phyloP scores from a whole-genome alignment of 2,797 vertebrate species.

The Pseudomugil gertrudae region DNA sequence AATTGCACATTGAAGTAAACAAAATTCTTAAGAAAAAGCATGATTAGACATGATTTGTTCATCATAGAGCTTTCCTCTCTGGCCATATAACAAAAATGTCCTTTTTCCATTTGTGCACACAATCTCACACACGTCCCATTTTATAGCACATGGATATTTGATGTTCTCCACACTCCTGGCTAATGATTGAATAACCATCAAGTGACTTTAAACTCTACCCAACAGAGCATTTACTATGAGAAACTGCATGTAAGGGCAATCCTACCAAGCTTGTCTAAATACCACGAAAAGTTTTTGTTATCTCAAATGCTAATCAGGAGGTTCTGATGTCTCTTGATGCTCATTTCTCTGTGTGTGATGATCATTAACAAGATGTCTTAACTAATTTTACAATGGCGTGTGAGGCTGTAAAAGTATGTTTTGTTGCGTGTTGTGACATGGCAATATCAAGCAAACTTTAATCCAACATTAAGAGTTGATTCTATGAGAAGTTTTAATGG shows the following conservation, averaged over 20 bases:
- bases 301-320: slow-evolving; percentile 31
- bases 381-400: slow-evolving; percentile 38
- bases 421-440: slow-evolving; percentile 16
- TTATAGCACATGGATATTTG: slow-evolving; percentile 52
- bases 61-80: slow-evolving; percentile 64
- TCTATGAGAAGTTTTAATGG: background rate
- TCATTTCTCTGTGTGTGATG: slow-evolving; percentile 43
- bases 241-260: slow-evolving; percentile 18
- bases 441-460: background rate
- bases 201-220: slow-evolving; percentile 48
- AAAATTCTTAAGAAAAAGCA: slow-evolving; percentile 18
- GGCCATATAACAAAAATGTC: slow-evolving; percentile 57
- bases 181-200: slow-evolving; percentile 71
- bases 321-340: slow-evolving; percentile 26
- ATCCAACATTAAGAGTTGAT: background rate
- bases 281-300: slow-evolving; percentile 37
- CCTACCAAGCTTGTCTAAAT: slow-evolving; percentile 31
- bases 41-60: slow-evolving; percentile 45
- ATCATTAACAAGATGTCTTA: slow-evolving; percentile 61
- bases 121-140: slow-evolving; percentile 44
- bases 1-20: slow-evolving; percentile 31
- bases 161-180: slow-evolving; percentile 47
- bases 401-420: slow-evolving; percentile 19
- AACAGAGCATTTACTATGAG: slow-evolving; percentile 38
- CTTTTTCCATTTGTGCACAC: slow-evolving; percentile 37